Evolutionary conservation across 2,113 vertebrate genomes (phyloP).

Genomic region (Takifugu bimaculatus): DNA sequence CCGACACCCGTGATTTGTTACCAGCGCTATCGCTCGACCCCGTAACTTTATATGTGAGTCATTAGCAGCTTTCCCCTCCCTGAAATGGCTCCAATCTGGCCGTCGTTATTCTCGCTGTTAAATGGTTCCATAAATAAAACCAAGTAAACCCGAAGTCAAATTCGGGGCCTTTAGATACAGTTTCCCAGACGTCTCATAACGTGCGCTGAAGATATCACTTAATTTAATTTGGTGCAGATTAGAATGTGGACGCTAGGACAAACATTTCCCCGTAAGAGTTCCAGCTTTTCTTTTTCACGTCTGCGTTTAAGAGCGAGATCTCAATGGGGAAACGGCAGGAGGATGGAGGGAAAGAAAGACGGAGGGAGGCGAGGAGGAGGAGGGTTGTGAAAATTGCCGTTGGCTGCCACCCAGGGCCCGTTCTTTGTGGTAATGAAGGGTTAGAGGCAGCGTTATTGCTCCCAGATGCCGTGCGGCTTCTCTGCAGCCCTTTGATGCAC

Average conservation of each 20-base stretch:
- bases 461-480: slow-evolving; percentile 77
- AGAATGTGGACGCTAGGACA: too few species aligned
- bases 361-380: slow-evolving; percentile 67
- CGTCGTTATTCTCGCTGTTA: slow-evolving; percentile 8
- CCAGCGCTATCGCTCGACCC: slow-evolving; percentile 12
- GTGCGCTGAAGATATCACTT: too few species aligned
- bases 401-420: slow-evolving; percentile 77
- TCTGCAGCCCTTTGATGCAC: slow-evolving; percentile 74
- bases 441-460: slow-evolving; percentile 78
- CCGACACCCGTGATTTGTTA: slow-evolving; percentile 6
- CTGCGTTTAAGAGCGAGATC: slow-evolving; percentile 35
- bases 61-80: slow-evolving; percentile 26
- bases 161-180: too few species aligned
- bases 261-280: background rate
- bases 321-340: slow-evolving; percentile 49
- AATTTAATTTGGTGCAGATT: too few species aligned
- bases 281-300: slow-evolving; percentile 19
- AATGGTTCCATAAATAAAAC: background rate
- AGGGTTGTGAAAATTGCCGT: slow-evolving; percentile 74
- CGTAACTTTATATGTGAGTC: slow-evolving; percentile 33
- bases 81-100: slow-evolving; percentile 35
- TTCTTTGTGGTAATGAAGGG: slow-evolving; percentile 81
- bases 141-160: too few species aligned
- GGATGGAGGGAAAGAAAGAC: slow-evolving; percentile 61
- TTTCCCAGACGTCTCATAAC: too few species aligned